Evolutionary conservation across 2,113 vertebrate genomes (phyloP), one percentile per base, ranked within the genome.

Genomic region (Brevimyrus niger): DNA sequence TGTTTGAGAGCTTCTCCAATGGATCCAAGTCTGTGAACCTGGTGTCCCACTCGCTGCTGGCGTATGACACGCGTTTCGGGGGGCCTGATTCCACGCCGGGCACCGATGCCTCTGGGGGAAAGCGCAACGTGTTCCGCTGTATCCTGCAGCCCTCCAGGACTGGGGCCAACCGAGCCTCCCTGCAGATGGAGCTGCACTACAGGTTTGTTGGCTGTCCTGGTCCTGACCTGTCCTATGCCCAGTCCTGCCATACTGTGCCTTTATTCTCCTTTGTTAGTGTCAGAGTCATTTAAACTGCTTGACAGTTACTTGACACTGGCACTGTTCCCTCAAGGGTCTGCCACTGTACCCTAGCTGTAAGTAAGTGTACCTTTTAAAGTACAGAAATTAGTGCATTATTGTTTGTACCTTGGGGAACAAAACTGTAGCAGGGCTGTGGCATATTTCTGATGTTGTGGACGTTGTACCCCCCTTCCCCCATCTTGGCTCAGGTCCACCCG

Each of bases 11-110:
- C 92, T 98, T 97, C 92, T 99, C 98, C 76, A 99, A 99, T 13
- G 96, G 97, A 87, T 98, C 97, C 19, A 98, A 96, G 90, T 98
- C 98, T 1, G 94, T 99, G 89, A 99, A 99, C 94, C 91, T 99
- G 95, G 98, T 99, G 80, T 99, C 97, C 86, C 98, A 99, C 94
- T 99, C 98, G 35, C 97, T 99, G 94, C 95, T 98, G 96, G 98
- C 97, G 0, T 97, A 98, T 84, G 98, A 99, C 94, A 99, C 98
- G 0, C 97, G 98, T 42, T 96, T 93, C 76, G 91, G 93, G 0
- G 95, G 92, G 3, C 93, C 93, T 51, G 94, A 92, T 89, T 73
- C 88, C 17, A 38, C 91, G 3, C 9, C 92, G 0, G 89, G 91
- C 42, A 27, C 58, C 6, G 3, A 55, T 0, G 51, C 91, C 3